phyloP scores from a whole-genome alignment of 2,888 invertebrate species.

The Volucella inflata region DNA sequence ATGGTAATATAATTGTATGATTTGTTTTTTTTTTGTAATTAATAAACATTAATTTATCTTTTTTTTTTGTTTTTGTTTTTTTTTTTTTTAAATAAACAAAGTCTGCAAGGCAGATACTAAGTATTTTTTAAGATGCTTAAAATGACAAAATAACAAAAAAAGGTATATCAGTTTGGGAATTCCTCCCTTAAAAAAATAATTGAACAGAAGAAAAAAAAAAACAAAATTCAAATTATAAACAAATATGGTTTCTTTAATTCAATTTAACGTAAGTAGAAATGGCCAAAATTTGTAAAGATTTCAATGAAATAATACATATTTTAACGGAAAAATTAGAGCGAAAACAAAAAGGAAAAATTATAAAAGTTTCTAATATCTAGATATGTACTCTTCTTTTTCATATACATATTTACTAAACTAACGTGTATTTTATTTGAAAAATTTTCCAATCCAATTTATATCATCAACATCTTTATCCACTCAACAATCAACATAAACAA shows the following conservation, averaged over 20 bases:
- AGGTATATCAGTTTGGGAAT: conserved; percentile 76
- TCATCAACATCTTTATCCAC: conserved; percentile 66
- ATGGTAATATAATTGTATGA: background rate
- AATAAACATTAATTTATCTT: no score
- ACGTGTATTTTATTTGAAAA: conserved; percentile 72
- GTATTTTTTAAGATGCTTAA: conserved; percentile 4
- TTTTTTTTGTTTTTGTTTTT: background rate
- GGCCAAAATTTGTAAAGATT: conserved; percentile 64
- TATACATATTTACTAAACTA: conserved; percentile 60
- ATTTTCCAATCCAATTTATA: conserved; percentile 69
- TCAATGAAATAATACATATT: conserved; percentile 34
- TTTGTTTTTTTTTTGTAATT: no score
- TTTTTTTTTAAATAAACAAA: no score
- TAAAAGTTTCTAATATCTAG: conserved; percentile 63
- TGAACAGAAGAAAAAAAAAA: conserved; percentile 19
- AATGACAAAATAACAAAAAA: background rate
- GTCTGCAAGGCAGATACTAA: background rate
- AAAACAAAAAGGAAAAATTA: conserved; percentile 72
- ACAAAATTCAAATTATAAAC: conserved; percentile 19
- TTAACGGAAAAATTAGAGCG: conserved; percentile 56
- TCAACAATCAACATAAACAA: conserved; percentile 63
- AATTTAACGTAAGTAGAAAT: conserved; percentile 43
- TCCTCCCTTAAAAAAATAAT: conserved; percentile 71
- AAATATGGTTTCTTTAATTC: conserved; percentile 37
- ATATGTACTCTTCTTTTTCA: conserved; percentile 61